Conservation (phyloP, 1,140 invertebrate species). For the Leptinotarsa undecemlineata region DNA sequence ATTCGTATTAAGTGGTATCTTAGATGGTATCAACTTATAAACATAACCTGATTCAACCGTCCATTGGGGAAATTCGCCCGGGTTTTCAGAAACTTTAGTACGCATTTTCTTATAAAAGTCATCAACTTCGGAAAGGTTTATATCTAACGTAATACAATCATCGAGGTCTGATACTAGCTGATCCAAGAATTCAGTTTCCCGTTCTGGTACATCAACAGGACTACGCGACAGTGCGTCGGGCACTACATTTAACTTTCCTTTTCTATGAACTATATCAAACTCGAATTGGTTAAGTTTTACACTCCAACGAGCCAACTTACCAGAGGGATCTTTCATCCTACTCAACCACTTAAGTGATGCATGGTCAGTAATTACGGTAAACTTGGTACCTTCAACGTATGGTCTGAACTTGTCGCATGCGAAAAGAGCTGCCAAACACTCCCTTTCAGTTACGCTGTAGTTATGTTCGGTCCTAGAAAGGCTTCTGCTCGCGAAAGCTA, state of each 20-base stretch:
- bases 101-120: neutral
- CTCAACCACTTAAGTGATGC: constrained; percentile 22
- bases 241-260: neutral
- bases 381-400: constrained; percentile 28
- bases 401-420: constrained; percentile 29
- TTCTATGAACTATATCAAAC: constrained; percentile 21
- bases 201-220: neutral
- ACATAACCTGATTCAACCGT: constrained; percentile 18
- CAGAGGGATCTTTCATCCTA: constrained; percentile 30
- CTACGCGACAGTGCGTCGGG: constrained; percentile 26
- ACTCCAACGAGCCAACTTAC: constrained; percentile 29
- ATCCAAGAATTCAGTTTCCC: neutral
- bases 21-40: constrained; percentile 28
- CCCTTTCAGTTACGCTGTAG: constrained; percentile 31
- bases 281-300: constrained; percentile 22
- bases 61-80: neutral
- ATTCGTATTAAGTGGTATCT: constrained; percentile 7
- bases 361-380: constrained; percentile 30
- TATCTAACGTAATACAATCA: neutral
- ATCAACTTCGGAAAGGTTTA: constrained; percentile 5
- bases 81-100: neutral
- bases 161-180: neutral
- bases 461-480: constrained; percentile 43
- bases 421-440: constrained; percentile 31
- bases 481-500: constrained; percentile 56